Evolutionary conservation across 2,888 invertebrate genomes (phyloP).

Genomic region (Tanypteryx hageni): DNA sequence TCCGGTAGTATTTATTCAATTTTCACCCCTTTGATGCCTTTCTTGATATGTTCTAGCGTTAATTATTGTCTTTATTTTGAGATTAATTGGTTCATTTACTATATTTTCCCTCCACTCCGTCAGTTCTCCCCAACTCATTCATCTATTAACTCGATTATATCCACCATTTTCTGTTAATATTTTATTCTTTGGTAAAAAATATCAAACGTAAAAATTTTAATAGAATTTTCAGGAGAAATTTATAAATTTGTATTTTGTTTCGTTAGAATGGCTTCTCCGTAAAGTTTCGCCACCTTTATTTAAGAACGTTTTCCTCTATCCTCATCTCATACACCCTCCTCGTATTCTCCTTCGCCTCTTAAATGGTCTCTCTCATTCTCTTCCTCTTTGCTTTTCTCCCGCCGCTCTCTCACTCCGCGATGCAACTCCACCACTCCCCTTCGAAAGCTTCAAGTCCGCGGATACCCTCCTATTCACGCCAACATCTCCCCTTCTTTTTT

Average conservation of each 20-base stretch:
- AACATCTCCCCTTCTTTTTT: not conserved
- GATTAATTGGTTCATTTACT: too few relatives aligned
- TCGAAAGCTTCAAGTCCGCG: not conserved
- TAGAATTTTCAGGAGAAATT: too few relatives aligned
- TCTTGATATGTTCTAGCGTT: too few relatives aligned
- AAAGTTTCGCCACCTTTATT: not conserved
- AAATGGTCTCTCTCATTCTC: not conserved
- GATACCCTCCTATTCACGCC: slow-evolving; percentile 44
- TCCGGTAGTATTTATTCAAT: not conserved
- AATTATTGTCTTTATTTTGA: too few relatives aligned
- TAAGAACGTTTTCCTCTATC: not conserved
- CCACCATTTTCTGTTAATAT: too few relatives aligned
- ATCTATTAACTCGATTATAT: too few relatives aligned
- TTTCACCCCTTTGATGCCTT: not conserved
- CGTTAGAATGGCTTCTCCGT: too few relatives aligned
- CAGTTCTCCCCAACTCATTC: too few relatives aligned
- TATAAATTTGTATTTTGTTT: too few relatives aligned
- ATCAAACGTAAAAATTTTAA: too few relatives aligned
- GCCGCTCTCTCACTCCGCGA: not conserved
- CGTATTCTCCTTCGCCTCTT: not conserved
- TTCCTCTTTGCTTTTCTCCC: not conserved
- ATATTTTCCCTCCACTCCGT: too few relatives aligned
- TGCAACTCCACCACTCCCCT: not conserved
- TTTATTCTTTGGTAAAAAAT: too few relatives aligned
- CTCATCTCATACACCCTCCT: not conserved